Base-by-base conservation (phyloP, 2,888 invertebrate species). In the Charanyca ferruginea region DNA sequence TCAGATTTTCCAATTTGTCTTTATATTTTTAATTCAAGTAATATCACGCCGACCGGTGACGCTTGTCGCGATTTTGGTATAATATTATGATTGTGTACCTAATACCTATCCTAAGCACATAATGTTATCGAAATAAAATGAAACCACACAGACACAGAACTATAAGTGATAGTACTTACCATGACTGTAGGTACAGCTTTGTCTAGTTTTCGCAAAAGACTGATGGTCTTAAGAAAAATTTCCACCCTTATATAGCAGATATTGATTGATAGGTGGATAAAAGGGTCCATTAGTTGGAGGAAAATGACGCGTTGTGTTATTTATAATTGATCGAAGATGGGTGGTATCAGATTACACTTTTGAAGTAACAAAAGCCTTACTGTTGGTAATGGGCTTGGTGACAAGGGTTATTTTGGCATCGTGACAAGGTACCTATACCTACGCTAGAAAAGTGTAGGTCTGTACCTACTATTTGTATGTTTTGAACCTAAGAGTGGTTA, bases 211-310 rank as follows among this genome's bases (percentile, higher is more conserved):
- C 73, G 68, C 57, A 57, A 62, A 66, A 64, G 73, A 89, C 85
- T 91, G 82, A 80, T 74, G 42, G 48, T 65, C 49, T 70, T 77
- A 73, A 70, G 76, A 77, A 66, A 70, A 47, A 72, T 79, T 79
- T 74, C 73, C 68, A 71, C 81, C 83, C 86, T 92, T 94, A 88
- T 94, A 94, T 94, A 91, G 79, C 73, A 77, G 66, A 72, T 79
- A 72, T 78, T 91, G 89, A 91, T 92, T 91, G 91, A 91, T 87
- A 81, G 87, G 73, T 81, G 60, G 66, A 87, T 87, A 87, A 91
- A 90, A 86, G 87, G 84, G 80, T 84, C 93, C 94, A 94, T 94
- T 94, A 94, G 86, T 66, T 64, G 53, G 82, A 84, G 84, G 69
- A 62, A 75, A 86, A 82, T 72, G 73, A 45, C 64, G 49, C 41